These are phyloP conservation scores for Dipodomys ordii DNA, from an alignment of 2,113 vertebrate genomes.

Conservation along the genomic window DNA sequence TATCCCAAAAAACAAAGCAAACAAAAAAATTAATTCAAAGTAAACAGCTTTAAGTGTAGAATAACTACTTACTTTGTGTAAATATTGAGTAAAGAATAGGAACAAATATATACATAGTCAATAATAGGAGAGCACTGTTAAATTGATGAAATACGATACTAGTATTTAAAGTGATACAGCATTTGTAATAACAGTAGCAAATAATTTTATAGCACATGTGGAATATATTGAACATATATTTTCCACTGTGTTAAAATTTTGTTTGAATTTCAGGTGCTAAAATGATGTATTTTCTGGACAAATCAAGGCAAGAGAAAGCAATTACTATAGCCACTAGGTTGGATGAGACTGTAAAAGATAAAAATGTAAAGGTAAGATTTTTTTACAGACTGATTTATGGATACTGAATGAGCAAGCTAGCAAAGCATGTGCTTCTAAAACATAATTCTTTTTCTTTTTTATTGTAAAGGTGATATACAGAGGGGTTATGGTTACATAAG, in stretches of 20 bases:
- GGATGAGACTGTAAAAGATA: conserved; percentile 88
- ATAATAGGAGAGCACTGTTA: background rate
- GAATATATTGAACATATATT: background rate
- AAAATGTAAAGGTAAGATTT: conserved; percentile 89
- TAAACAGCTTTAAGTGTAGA: background rate
- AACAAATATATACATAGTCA: background rate
- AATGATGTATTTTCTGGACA: conserved; percentile 92
- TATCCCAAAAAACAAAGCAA: background rate
- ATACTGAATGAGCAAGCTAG: background rate
- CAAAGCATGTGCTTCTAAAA: background rate
- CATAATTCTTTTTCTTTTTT: background rate
- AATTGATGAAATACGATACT: background rate
- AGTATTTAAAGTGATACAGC: background rate
- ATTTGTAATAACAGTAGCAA: background rate
- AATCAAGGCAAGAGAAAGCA: conserved; percentile 91
- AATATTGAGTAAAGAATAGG: background rate
- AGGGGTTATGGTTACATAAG: too few relatives aligned
- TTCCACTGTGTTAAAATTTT: background rate
- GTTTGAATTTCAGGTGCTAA: conserved; percentile 87
- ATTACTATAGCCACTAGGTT: conserved; percentile 88
- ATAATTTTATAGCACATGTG: background rate
- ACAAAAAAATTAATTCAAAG: conserved; percentile 26
- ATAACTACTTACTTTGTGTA: background rate
- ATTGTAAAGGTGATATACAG: too few relatives aligned
- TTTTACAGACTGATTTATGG: background rate